Conservation (phyloP, 2,797 vertebrate species). For the Rhinella marina region DNA sequence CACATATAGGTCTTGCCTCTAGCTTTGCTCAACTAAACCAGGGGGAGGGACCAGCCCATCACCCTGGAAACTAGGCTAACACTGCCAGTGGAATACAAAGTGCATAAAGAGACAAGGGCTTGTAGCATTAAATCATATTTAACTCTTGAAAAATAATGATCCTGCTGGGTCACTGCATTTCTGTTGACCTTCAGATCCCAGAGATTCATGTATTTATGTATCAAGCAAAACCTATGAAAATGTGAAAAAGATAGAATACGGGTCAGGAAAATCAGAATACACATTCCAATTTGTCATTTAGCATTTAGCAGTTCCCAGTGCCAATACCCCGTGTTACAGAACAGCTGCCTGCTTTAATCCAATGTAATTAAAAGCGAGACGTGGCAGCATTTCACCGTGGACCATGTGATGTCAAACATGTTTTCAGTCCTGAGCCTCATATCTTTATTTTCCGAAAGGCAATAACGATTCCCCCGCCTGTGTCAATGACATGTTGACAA, state of each 20-base stretch:
- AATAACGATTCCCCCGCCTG: constrained; percentile 29
- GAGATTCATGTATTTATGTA: too few species aligned
- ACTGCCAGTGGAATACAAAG: too few species aligned
- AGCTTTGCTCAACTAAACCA: too few species aligned
- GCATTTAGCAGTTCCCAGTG: background rate
- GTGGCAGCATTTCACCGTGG: background rate
- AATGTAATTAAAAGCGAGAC: constrained; percentile 17
- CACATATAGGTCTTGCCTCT: too few species aligned
- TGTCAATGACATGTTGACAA: constrained; percentile 55
- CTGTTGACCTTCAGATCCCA: too few species aligned
- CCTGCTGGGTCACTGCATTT: too few species aligned
- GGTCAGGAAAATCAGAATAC: background rate
- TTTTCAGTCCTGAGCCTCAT: constrained; percentile 15
- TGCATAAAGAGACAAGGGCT: too few species aligned
- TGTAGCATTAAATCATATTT: too few species aligned
- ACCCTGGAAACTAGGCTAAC: too few species aligned
- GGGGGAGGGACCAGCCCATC: too few species aligned
- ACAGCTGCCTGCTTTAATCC: background rate
- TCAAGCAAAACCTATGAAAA: background rate
- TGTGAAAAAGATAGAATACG: background rate
- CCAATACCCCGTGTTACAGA: background rate
- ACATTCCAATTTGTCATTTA: background rate
- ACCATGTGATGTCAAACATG: background rate
- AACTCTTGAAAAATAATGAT: too few species aligned
- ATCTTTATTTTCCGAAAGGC: constrained; percentile 37